Conservation (phyloP, 2,113 vertebrate genomes). For the Notarius quadriscutis region DNA sequence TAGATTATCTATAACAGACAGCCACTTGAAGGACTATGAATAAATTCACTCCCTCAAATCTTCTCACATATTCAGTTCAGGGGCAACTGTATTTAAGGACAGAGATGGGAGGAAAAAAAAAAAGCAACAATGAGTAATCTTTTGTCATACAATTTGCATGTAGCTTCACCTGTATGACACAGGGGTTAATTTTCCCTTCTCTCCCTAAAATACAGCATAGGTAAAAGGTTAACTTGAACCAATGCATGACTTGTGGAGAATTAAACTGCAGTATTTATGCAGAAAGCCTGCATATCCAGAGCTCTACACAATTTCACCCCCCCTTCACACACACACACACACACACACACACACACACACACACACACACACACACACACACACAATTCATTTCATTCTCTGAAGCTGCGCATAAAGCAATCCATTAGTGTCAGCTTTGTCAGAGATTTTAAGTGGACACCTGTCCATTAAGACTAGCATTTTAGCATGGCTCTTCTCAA, state of each 20-base stretch:
- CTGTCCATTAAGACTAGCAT: slow-evolving; percentile 76
- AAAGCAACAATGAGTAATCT: slow-evolving; percentile 46
- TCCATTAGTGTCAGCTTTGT: slow-evolving; percentile 81
- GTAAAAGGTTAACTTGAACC: slow-evolving; percentile 65
- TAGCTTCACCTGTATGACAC: slow-evolving; percentile 45
- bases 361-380: too few relatives aligned
- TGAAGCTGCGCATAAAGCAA: slow-evolving; percentile 77
- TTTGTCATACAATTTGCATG: slow-evolving; percentile 47
- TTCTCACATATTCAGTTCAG: slow-evolving; percentile 29
- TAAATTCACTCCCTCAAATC: slow-evolving; percentile 5
- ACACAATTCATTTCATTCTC: too few relatives aligned
- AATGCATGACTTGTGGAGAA: slow-evolving; percentile 65
- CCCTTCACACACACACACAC: not conserved
- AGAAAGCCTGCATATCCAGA: slow-evolving; percentile 65
- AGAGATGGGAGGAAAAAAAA: slow-evolving; percentile 26
- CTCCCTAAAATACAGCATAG: slow-evolving; percentile 54
- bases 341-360: too few relatives aligned
- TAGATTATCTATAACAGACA: slow-evolving; percentile 24
- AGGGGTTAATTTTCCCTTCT: slow-evolving; percentile 62
- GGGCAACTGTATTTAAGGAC: slow-evolving; percentile 37
- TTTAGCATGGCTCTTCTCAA: slow-evolving; percentile 69
- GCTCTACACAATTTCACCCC: slow-evolving; percentile 66
- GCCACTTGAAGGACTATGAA: slow-evolving; percentile 22
- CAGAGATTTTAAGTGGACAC: slow-evolving; percentile 79
- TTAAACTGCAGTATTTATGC: slow-evolving; percentile 72